phyloP scores from a whole-genome alignment of 2,113 vertebrate species.

The Protomyctophum bolini region DNA sequence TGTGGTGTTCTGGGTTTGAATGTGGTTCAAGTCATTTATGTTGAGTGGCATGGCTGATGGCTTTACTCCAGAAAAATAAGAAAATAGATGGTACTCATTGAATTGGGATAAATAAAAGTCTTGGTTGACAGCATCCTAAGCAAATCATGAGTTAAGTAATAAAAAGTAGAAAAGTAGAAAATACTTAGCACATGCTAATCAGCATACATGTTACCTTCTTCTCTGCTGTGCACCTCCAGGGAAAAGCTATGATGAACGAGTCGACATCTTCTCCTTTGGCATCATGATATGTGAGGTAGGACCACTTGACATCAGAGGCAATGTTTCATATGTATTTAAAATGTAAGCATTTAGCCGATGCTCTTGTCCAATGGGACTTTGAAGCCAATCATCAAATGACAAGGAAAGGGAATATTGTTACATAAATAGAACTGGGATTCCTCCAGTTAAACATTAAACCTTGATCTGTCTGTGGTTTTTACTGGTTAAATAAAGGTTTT shows the following conservation, averaged over 20 bases:
- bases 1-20: no score
- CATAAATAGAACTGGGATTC: no score
- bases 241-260: conserved; percentile 92
- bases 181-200: not conserved
- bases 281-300: conserved; percentile 94
- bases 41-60: no score
- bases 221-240: conserved; percentile 72
- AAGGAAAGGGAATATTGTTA: no score
- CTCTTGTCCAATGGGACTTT: no score
- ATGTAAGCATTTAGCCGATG: no score
- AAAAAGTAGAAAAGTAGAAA: not conserved
- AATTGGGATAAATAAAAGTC: not conserved
- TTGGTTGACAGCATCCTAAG: not conserved
- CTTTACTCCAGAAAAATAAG: not conserved
- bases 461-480: no score
- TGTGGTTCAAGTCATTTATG: no score
- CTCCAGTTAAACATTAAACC: no score
- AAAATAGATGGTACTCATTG: not conserved
- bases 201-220: not conserved
- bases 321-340: no score
- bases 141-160: not conserved
- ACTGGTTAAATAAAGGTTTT: no score
- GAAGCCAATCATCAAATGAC: no score
- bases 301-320: not conserved
- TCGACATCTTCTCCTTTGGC: conserved; percentile 97